A percentile compares a stretch with the other conserved stretches of the same genome.
phyloP scores from a whole-genome alignment of 2,797 vertebrate genomes.

The Typhlichthys eigenmanni region DNA sequence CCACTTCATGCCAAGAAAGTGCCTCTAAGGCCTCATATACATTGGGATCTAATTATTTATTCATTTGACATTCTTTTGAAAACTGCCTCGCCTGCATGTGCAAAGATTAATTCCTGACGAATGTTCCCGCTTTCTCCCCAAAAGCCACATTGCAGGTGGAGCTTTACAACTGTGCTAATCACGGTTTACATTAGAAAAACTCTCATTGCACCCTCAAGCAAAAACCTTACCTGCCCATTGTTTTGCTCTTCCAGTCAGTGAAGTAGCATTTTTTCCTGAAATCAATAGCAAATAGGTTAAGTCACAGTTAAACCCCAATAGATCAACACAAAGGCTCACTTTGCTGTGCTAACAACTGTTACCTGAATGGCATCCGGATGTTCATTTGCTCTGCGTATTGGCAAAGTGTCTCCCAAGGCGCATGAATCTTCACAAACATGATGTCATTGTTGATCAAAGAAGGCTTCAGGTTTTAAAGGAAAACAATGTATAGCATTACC shows the following conservation, averaged over 20 bases:
- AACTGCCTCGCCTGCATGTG: background rate
- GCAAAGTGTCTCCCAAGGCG: slow-evolving; percentile 95
- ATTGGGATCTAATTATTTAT: background rate
- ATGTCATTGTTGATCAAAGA: slow-evolving; percentile 95
- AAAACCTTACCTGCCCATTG: slow-evolving; percentile 85
- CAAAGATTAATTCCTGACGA: slow-evolving; percentile 10
- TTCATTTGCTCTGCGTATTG: slow-evolving; percentile 98
- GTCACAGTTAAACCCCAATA: background rate
- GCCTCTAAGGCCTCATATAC: background rate
- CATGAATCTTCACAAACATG: slow-evolving; percentile 97
- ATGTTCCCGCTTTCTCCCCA: background rate
- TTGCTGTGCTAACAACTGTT: slow-evolving; percentile 20
- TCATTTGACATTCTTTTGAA: background rate
- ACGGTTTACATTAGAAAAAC: slow-evolving; percentile 22
- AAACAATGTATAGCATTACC: background rate
- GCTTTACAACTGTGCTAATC: slow-evolving; percentile 3
- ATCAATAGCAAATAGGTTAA: slow-evolving; percentile 55
- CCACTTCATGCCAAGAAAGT: too few species aligned
- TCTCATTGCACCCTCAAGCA: background rate
- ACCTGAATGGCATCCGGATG: slow-evolving; percentile 99
- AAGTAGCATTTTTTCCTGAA: slow-evolving; percentile 97
- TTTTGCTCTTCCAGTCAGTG: slow-evolving; percentile 93
- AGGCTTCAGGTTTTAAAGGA: slow-evolving; percentile 74
- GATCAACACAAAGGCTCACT: background rate
- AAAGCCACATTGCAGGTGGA: slow-evolving; percentile 7